phyloP scores from a whole-genome alignment of 2,888 invertebrate genomes.

The Pterobdella sp. region DNA sequence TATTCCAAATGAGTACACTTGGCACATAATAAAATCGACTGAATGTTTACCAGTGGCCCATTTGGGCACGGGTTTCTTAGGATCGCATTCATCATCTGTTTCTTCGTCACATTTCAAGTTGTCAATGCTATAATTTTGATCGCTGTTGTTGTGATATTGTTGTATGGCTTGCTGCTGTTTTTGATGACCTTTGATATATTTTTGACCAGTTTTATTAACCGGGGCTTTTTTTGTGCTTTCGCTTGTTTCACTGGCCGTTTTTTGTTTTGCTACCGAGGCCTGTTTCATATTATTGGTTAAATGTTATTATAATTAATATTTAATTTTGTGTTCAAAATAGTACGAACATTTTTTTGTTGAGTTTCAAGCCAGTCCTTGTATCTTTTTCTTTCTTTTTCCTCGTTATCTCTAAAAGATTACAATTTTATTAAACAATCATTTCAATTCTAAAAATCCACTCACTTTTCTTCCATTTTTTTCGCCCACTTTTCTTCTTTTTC shows the following conservation, averaged over 20 bases:
- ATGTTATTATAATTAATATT: too few relatives aligned
- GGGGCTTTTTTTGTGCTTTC: background rate
- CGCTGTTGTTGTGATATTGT: background rate
- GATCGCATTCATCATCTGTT: conserved; percentile 13
- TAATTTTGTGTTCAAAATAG: too few relatives aligned
- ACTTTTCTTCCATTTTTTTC: background rate
- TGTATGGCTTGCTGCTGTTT: background rate
- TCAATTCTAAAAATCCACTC: background rate
- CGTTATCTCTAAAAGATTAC: background rate
- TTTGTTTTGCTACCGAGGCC: too few relatives aligned
- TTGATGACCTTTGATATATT: background rate
- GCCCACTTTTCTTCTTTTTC: too few relatives aligned
- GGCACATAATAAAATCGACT: background rate
- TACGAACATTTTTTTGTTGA: background rate
- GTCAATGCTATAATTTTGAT: conserved; percentile 23
- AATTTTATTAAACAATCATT: conserved; percentile 6
- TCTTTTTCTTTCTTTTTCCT: background rate
- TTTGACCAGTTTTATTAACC: background rate
- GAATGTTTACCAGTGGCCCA: background rate
- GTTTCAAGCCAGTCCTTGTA: background rate
- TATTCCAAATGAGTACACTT: background rate
- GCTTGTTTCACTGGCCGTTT: background rate
- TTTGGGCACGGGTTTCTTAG: background rate
- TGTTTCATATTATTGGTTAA: too few relatives aligned
- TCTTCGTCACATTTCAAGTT: conserved; percentile 19